Percentiles rank a stretch among this genome's conserved stretches.
phyloP scores from a whole-genome alignment of 2,797 vertebrate species.

The Spea hammondii region DNA sequence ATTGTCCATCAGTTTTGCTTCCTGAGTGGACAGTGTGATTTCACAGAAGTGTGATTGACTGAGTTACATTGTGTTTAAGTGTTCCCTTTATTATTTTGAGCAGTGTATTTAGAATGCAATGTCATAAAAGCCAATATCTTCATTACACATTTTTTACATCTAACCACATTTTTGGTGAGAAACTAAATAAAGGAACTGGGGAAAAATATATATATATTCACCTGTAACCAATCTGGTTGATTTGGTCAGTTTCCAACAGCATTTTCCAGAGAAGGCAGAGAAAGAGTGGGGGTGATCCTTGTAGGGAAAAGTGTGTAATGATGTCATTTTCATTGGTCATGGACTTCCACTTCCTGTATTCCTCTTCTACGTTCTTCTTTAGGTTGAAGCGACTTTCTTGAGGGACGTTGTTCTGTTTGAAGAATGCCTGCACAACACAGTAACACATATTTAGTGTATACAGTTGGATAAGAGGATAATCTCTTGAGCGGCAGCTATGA shows the following conservation, averaged over 20 bases:
- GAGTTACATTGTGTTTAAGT: too few relatives aligned
- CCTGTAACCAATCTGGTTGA: conserved; percentile 92
- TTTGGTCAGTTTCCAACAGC: conserved; percentile 95
- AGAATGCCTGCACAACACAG: conserved; percentile 81
- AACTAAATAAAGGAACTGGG: neutral
- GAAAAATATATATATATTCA: conserved; percentile 45
- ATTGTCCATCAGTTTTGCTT: too few relatives aligned
- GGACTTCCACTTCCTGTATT: conserved; percentile 98
- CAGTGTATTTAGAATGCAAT: too few relatives aligned
- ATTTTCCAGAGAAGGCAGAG: conserved; percentile 98
- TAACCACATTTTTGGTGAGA: neutral
- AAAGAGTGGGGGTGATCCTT: conserved; percentile 91
- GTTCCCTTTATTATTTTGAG: too few relatives aligned
- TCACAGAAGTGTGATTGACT: too few relatives aligned
- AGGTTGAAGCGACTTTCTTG: conserved; percentile 98
- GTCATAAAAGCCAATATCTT: too few relatives aligned
- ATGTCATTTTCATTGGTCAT: conserved; percentile 97
- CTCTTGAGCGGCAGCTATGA: too few relatives aligned
- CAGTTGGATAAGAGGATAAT: too few relatives aligned
- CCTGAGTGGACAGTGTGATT: too few relatives aligned
- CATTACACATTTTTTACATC: too few relatives aligned
- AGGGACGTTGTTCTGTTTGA: conserved; percentile 97
- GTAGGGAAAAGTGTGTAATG: conserved; percentile 92
- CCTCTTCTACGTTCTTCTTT: conserved; percentile 98
- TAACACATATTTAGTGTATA: too few relatives aligned